These are phyloP conservation scores for Thryonomys swinderianus DNA, from an alignment of 2,113 vertebrate species.

Conservation along the genomic window DNA sequence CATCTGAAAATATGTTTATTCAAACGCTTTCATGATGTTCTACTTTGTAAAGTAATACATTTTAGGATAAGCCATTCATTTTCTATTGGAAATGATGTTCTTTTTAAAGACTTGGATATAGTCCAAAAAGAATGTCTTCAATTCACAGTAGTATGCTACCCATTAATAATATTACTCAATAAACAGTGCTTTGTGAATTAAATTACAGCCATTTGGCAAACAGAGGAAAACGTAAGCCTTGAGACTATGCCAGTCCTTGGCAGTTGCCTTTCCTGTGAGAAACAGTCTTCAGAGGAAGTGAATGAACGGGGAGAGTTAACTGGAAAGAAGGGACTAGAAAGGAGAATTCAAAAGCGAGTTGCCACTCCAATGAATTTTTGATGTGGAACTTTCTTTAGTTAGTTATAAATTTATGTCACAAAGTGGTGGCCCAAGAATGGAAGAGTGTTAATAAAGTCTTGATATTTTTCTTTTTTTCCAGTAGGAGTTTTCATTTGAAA, in stretches of 20 bases:
- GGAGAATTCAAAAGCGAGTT: neutral
- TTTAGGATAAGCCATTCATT: constrained; percentile 68
- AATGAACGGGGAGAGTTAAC: constrained; percentile 41
- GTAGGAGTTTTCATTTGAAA: neutral
- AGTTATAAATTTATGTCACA: neutral
- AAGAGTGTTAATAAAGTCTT: neutral
- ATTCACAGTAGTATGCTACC: constrained; percentile 65
- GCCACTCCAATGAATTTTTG: neutral
- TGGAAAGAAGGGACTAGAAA: neutral
- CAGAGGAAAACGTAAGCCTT: constrained; percentile 64
- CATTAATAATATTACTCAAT: constrained; percentile 78
- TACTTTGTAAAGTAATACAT: constrained; percentile 33
- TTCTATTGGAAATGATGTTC: constrained; percentile 58
- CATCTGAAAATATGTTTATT: constrained; percentile 30
- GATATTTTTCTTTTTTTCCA: neutral
- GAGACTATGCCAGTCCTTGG: constrained; percentile 69
- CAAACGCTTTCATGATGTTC: constrained; percentile 21
- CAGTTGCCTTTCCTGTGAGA: constrained; percentile 41
- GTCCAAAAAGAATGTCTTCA: constrained; percentile 65
- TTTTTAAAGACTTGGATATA: constrained; percentile 67
- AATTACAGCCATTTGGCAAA: constrained; percentile 66
- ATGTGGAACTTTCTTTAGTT: neutral
- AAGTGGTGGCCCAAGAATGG: neutral
- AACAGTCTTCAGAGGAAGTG: constrained; percentile 35
- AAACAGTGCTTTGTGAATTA: constrained; percentile 74